phyloP scores from a whole-genome alignment of 1,140 invertebrate genomes.

The Drosophila kanapiae region DNA sequence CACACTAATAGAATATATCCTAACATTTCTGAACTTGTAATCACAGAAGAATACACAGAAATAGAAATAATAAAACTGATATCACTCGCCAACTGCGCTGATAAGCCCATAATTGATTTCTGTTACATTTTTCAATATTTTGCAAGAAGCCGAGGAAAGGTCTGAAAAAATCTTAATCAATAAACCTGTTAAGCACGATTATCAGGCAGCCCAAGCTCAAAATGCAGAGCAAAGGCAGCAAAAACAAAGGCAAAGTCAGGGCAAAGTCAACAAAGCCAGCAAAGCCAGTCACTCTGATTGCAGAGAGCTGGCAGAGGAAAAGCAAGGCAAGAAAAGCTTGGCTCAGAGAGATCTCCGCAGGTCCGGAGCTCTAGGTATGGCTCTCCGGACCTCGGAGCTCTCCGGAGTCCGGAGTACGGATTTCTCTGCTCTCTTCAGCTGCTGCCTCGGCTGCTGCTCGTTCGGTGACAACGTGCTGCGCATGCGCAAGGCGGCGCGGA shows the following conservation, averaged over 20 bases:
- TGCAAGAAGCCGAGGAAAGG: conserved; percentile 56
- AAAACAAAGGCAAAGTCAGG: conserved; percentile 15
- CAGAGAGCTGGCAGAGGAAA: conserved; percentile 64
- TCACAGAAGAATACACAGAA: too few relatives aligned
- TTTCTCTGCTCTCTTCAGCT: conserved; percentile 6
- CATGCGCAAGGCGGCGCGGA: conserved; percentile 65
- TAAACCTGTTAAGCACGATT: conserved; percentile 71
- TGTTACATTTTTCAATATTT: conserved; percentile 58
- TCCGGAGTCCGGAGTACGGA: conserved; percentile 8
- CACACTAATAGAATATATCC: too few relatives aligned
- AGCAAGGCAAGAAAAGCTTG: conserved; percentile 44
- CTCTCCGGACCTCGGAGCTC: not conserved
- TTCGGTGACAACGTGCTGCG: conserved; percentile 44
- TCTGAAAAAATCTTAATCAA: conserved; percentile 60
- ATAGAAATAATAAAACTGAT: too few relatives aligned
- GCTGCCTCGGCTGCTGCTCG: not conserved
- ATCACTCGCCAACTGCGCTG: conserved; percentile 1
- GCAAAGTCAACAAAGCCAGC: conserved; percentile 21
- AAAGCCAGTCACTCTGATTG: conserved; percentile 50
- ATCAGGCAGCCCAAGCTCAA: conserved; percentile 24
- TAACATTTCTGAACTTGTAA: too few relatives aligned
- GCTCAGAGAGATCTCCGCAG: conserved; percentile 12
- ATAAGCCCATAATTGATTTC: conserved; percentile 26
- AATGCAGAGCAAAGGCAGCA: conserved; percentile 43
- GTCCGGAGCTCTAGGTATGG: not conserved